Evolutionary conservation across 2,113 vertebrate genomes (phyloP), one percentile per base, ranked within the genome.

Genomic region (Mus pahari): DNA sequence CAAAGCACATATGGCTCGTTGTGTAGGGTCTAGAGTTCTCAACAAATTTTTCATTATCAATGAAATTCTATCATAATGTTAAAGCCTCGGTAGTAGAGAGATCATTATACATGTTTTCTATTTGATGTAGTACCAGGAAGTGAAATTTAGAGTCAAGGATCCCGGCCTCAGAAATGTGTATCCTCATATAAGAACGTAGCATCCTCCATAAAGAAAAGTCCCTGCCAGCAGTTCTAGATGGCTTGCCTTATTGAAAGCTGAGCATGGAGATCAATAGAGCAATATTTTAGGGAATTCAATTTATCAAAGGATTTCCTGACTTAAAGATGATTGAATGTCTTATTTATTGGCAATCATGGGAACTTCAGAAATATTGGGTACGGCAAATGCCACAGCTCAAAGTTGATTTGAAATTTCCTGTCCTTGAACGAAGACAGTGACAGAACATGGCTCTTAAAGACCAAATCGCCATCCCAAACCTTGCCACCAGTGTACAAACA

Each of bases 201-300:
- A 97, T 77, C 97, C 94, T 97, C 84, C 94, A 98, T 96, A 94
- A 92, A 81, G 91, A 89, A 97, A 88, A 96, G 90, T 91, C 94
- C 96, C 74, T 94, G 96, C 96, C 97, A 98, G 97, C 96, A 97
- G 13, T 97, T 98, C 96, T 96, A 86, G 84, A 73, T 33, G 16
- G 42, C 73, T 96, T 83, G 92, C 86, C 95, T 98, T 98, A 97
- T 97, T 98, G 97, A 98, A 98, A 98, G 95, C 77, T 96, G 86
- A 98, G 95, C 79, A 26, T 93, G 84, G 81, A 98, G 97, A 98
- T 98, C 98, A 97, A 98, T 98, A 98, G 31, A 98, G 98, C 95
- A 98, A 97, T 98, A 98, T 98, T 98, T 98, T 97, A 89, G 83
- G 94, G 97, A 98, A 98, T 97, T 97, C 96, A 97, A 95, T 98